phyloP scores from a whole-genome alignment of 2,888 invertebrate genomes.

The Luperina testacea region DNA sequence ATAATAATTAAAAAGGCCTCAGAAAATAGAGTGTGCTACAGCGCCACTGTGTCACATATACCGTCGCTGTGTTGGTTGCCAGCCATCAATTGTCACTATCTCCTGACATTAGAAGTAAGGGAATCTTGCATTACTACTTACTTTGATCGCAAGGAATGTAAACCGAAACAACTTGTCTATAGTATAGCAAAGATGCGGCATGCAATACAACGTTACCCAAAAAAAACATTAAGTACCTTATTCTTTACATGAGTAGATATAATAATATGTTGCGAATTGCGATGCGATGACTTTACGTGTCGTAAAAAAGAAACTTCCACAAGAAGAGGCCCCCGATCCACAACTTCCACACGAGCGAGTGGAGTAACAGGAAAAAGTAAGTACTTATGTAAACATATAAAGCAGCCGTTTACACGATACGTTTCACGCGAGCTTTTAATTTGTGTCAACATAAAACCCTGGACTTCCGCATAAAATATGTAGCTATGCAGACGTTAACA shows the following conservation, averaged over 20 bases:
- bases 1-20: background rate
- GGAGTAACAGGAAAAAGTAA: conserved; percentile 33
- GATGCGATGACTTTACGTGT: conserved; percentile 13
- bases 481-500: background rate
- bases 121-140: background rate
- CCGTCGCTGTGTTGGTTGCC: background rate
- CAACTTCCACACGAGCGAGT: conserved; percentile 37
- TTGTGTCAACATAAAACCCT: conserved; percentile 31
- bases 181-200: background rate
- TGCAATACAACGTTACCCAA: background rate
- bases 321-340: conserved; percentile 23
- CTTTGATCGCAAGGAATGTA: background rate
- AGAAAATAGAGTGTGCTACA: conserved; percentile 1
- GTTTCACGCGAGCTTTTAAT: conserved; percentile 45
- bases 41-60: conserved; percentile 27
- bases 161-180: background rate
- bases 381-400: conserved; percentile 35
- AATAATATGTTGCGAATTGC: background rate
- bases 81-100: conserved; percentile 10
- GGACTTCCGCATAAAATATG: conserved; percentile 5
- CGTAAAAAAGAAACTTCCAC: conserved; percentile 35
- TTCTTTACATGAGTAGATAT: background rate
- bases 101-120: background rate
- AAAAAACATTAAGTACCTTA: too few relatives aligned
- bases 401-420: conserved; percentile 44